Conservation (phyloP, 2,113 vertebrate genomes). For the Mugil cephalus region DNA sequence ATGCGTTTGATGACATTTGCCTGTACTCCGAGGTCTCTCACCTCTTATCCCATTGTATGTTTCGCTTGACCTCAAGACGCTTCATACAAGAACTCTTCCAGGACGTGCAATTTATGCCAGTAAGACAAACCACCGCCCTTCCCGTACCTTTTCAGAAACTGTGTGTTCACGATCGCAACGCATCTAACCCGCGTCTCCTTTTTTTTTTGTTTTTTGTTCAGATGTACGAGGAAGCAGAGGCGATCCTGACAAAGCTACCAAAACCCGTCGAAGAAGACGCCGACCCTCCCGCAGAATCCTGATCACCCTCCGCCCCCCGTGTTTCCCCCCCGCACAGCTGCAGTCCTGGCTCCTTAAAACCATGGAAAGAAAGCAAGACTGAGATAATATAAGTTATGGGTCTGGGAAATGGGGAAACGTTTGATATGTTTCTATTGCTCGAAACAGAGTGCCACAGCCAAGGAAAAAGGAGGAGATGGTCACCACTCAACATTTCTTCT, state of each 20-base stretch:
- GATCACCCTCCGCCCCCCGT: slow-evolving; percentile 74
- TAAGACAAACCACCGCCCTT: slow-evolving; percentile 61
- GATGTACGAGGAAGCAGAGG: slow-evolving; percentile 98
- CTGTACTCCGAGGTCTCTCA: slow-evolving; percentile 98
- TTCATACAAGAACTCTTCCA: slow-evolving; percentile 99
- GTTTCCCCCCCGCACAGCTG: slow-evolving; percentile 52
- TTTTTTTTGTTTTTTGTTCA: slow-evolving; percentile 54
- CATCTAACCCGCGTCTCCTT: not conserved
- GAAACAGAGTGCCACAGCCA: slow-evolving; percentile 43
- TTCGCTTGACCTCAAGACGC: slow-evolving; percentile 94
- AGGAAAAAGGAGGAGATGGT: slow-evolving; percentile 30
- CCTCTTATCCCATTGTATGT: slow-evolving; percentile 94
- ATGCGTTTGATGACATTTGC: slow-evolving; percentile 98
- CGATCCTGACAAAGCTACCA: slow-evolving; percentile 88
- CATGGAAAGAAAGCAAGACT: slow-evolving; percentile 40
- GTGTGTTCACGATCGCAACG: not conserved
- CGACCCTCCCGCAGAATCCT: slow-evolving; percentile 87
- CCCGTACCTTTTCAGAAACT: not conserved
- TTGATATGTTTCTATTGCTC: slow-evolving; percentile 49
- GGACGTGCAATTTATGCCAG: slow-evolving; percentile 97
- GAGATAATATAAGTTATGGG: slow-evolving; percentile 28
- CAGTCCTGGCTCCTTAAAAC: slow-evolving; percentile 45
- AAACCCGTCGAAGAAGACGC: slow-evolving; percentile 83
- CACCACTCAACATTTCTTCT: slow-evolving; percentile 36
- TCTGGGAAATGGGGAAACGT: slow-evolving; percentile 32